phyloP scores from a whole-genome alignment of 2,888 invertebrate species.

The Sturmia bella region DNA sequence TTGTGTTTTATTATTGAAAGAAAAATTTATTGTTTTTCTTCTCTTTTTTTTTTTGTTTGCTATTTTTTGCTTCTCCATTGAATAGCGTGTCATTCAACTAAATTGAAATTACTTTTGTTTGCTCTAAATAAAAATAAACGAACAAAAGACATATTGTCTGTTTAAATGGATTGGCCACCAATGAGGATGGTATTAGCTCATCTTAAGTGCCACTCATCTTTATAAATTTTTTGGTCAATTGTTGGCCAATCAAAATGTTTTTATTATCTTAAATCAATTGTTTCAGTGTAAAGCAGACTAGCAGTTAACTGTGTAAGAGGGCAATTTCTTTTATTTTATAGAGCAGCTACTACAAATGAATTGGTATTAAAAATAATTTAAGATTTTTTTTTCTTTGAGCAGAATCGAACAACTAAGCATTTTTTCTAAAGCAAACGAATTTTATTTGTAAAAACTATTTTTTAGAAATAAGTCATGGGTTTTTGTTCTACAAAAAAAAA shows the following conservation, averaged over 20 bases:
- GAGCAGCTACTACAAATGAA: not conserved
- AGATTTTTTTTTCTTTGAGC: too few relatives aligned
- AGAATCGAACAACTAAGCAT: too few relatives aligned
- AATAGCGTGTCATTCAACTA: slow-evolving; percentile 8
- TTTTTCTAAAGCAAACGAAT: too few relatives aligned
- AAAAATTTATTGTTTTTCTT: slow-evolving; percentile 25
- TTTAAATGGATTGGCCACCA: slow-evolving; percentile 38
- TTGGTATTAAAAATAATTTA: not conserved
- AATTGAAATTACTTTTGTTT: slow-evolving; percentile 14
- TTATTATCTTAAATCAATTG: slow-evolving; percentile 62
- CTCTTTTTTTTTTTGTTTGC: too few relatives aligned
- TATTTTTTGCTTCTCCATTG: slow-evolving; percentile 28
- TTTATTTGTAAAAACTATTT: too few relatives aligned
- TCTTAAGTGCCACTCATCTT: slow-evolving; percentile 53
- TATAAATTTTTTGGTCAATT: slow-evolving; percentile 55
- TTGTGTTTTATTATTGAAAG: slow-evolving; percentile 10
- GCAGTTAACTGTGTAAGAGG: not conserved
- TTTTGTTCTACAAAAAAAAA: too few relatives aligned
- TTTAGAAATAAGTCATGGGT: too few relatives aligned
- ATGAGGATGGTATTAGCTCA: slow-evolving; percentile 37
- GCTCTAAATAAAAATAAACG: not conserved
- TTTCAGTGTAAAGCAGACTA: slow-evolving; percentile 17
- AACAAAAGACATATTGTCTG: slow-evolving; percentile 17
- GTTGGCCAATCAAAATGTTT: slow-evolving; percentile 65
- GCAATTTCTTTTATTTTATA: not conserved